Conservation (phyloP, 2,797 vertebrate genomes). For the Galago senegalensis region DNA sequence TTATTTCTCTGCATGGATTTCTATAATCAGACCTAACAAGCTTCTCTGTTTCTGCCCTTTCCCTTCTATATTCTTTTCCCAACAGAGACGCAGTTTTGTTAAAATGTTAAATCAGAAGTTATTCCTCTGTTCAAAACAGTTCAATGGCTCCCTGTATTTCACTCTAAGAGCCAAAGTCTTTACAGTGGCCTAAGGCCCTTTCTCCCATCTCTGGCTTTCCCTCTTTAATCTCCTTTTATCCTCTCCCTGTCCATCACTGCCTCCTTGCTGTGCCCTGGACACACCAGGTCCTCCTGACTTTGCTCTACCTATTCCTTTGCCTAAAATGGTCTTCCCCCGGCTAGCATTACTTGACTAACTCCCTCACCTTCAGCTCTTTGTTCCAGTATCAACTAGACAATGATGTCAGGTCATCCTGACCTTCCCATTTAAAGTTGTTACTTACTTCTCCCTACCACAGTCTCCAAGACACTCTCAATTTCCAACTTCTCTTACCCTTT, state of each 20-base stretch:
- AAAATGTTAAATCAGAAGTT: slow-evolving; percentile 19
- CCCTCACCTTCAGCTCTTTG: background rate
- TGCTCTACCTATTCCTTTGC: background rate
- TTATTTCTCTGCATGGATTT: background rate
- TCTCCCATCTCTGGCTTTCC: background rate
- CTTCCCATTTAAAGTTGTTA: slow-evolving; percentile 31
- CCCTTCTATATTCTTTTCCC: background rate
- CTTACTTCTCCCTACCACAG: background rate
- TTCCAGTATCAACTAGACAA: slow-evolving; percentile 42
- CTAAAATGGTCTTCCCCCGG: background rate
- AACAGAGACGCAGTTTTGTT: slow-evolving; percentile 35
- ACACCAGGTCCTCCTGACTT: background rate
- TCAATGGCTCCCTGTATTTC: background rate
- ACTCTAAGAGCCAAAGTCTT: slow-evolving; percentile 26
- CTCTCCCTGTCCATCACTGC: background rate
- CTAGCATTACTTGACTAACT: background rate
- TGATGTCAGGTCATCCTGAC: background rate
- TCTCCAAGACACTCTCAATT: background rate
- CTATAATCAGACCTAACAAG: background rate
- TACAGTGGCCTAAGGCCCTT: background rate
- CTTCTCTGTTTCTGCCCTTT: background rate
- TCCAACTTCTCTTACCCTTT: background rate
- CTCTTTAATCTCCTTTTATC: background rate
- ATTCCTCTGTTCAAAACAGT: background rate
- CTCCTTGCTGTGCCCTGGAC: background rate